These are phyloP conservation scores for Tragelaphus eurycerus DNA, from an alignment of 2,797 vertebrate species.

Conservation along the genomic window DNA sequence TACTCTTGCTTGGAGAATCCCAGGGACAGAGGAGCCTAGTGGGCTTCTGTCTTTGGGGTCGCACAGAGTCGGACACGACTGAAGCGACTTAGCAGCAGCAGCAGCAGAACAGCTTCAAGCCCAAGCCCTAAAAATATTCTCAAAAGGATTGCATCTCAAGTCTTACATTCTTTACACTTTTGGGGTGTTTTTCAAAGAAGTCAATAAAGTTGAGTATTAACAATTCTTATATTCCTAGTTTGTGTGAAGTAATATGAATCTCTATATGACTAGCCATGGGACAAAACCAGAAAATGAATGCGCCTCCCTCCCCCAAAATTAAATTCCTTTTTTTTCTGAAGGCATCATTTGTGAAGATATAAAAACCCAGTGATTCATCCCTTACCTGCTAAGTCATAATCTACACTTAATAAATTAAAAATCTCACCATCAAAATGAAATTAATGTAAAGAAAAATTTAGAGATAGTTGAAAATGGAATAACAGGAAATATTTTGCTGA, in stretches of 20 bases:
- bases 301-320: fast-evolving
- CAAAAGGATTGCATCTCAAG: neutral
- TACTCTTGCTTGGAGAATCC: too few species aligned
- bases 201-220: neutral
- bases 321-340: neutral
- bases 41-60: too few species aligned
- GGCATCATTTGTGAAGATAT: neutral
- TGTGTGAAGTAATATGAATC: neutral
- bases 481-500: neutral
- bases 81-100: too few species aligned
- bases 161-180: neutral
- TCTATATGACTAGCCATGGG: neutral
- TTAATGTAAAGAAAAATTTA: neutral
- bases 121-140: neutral
- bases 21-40: too few species aligned
- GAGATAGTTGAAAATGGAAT: neutral
- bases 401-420: neutral
- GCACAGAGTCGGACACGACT: too few species aligned
- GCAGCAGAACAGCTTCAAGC: neutral
- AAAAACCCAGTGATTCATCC: neutral
- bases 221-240: neutral
- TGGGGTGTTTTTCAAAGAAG: neutral
- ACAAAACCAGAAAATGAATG: neutral
- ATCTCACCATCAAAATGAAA: neutral
- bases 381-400: neutral